A percentile compares a stretch with the other conserved stretches of the same genome.
Evolutionary conservation across 2,113 vertebrate genomes (phyloP).

Genomic region (Artemisiospiza belli): DNA sequence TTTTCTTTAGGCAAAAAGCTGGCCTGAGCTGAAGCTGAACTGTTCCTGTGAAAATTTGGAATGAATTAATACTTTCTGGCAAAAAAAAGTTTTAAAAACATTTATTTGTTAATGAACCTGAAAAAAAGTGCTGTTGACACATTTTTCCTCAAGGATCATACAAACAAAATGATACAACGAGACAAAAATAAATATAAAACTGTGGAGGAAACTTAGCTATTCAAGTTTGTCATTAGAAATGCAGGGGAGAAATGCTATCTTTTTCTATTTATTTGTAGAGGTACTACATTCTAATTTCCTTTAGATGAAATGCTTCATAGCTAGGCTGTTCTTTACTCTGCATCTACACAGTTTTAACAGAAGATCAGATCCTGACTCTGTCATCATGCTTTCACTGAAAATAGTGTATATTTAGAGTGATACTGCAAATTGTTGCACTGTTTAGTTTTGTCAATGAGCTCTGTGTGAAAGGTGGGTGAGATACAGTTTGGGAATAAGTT

Average conservation of each 20-base stretch:
- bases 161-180: background rate
- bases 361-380: background rate
- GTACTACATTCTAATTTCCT: background rate
- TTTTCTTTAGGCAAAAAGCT: background rate
- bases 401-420: background rate
- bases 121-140: background rate
- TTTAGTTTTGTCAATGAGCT: background rate
- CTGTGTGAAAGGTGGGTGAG: background rate
- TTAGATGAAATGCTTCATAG: background rate
- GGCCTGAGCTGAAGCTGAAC: background rate
- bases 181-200: background rate
- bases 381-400: background rate
- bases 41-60: background rate
- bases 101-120: background rate
- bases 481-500: background rate
- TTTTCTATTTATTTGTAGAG: background rate
- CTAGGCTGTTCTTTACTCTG: background rate
- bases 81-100: background rate
- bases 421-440: background rate
- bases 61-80: background rate
- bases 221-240: background rate
- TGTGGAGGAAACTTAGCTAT: background rate
- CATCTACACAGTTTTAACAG: background rate
- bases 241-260: fast-evolving
- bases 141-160: background rate